Evolutionary conservation across 2,888 invertebrate species (phyloP).

Genomic region (Nomada fabriciana): DNA sequence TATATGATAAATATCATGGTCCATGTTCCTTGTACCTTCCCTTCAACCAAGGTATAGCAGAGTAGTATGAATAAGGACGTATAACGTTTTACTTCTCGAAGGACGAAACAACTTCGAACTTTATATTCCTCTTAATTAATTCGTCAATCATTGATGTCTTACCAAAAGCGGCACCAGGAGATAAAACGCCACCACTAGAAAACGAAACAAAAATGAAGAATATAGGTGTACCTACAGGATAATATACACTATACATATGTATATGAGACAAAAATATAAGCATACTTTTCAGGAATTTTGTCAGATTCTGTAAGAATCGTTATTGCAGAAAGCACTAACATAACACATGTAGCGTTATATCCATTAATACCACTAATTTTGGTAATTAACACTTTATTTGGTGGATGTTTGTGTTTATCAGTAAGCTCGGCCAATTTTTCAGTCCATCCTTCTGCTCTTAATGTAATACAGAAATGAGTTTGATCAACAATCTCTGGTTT

Average conservation of each 20-base stretch:
- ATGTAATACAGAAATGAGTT: slow-evolving; percentile 88
- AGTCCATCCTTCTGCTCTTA: slow-evolving; percentile 93
- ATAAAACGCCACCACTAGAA: slow-evolving; percentile 92
- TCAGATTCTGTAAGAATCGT: slow-evolving; percentile 90
- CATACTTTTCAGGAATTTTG: slow-evolving; percentile 91
- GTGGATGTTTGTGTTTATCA: slow-evolving; percentile 86
- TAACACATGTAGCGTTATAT: slow-evolving; percentile 92
- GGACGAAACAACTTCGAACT: slow-evolving; percentile 87
- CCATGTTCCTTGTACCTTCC: background rate
- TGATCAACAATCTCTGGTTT: slow-evolving; percentile 87
- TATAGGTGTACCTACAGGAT: too few species aligned
- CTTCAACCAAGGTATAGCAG: background rate
- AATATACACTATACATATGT: background rate
- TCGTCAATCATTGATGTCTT: slow-evolving; percentile 92
- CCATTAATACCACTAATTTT: slow-evolving; percentile 90
- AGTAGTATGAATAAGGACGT: too few species aligned
- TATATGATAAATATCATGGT: slow-evolving; percentile 27
- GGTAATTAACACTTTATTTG: slow-evolving; percentile 88
- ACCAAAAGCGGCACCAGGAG: slow-evolving; percentile 94
- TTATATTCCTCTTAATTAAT: slow-evolving; percentile 90
- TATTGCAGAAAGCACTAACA: slow-evolving; percentile 90
- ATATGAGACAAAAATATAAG: slow-evolving; percentile 47
- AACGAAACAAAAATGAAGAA: too few species aligned
- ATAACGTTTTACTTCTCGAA: slow-evolving; percentile 65
- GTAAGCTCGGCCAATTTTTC: slow-evolving; percentile 86